Evolutionary conservation across 2,888 invertebrate genomes (phyloP).

Genomic region (Hypercompe scribonia): DNA sequence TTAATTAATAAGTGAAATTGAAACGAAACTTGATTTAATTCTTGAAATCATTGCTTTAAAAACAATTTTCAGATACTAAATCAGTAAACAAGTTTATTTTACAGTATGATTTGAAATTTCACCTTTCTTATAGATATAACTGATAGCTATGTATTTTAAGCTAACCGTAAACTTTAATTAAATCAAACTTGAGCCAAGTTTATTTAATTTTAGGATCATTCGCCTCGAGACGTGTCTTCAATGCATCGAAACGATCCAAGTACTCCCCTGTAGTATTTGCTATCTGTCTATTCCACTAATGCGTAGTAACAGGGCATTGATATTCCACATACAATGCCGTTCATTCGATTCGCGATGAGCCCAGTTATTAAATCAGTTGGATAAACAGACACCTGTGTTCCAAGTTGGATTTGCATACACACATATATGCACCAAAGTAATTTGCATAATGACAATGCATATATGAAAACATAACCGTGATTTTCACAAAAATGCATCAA

Average conservation of each 20-base stretch:
- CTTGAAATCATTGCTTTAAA: too few species aligned
- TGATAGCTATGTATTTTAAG: not conserved
- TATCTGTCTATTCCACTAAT: conserved; percentile 78
- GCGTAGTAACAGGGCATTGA: conserved; percentile 74
- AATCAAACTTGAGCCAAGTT: conserved; percentile 41
- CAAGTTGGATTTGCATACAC: conserved; percentile 64
- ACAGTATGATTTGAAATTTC: not conserved
- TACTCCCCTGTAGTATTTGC: conserved; percentile 70
- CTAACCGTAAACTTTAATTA: conserved; percentile 20
- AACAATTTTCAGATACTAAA: not conserved
- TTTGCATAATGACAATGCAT: conserved; percentile 68
- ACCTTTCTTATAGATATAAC: not conserved
- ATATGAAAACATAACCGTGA: conserved; percentile 53
- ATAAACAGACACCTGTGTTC: conserved; percentile 77
- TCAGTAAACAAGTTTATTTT: not conserved
- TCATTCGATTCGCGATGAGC: conserved; percentile 76
- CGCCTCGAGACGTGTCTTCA: conserved; percentile 38
- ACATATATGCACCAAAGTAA: conserved; percentile 53
- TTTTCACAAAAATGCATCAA: conserved; percentile 57
- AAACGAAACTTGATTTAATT: too few species aligned
- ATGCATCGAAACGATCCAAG: conserved; percentile 40
- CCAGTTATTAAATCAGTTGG: conserved; percentile 82
- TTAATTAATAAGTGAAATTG: too few species aligned
- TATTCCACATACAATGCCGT: conserved; percentile 74
- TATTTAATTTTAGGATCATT: conserved; percentile 38